Evolutionary conservation across 2,797 vertebrate genomes (phyloP).

Genomic region (Spondyliosoma cantharus): DNA sequence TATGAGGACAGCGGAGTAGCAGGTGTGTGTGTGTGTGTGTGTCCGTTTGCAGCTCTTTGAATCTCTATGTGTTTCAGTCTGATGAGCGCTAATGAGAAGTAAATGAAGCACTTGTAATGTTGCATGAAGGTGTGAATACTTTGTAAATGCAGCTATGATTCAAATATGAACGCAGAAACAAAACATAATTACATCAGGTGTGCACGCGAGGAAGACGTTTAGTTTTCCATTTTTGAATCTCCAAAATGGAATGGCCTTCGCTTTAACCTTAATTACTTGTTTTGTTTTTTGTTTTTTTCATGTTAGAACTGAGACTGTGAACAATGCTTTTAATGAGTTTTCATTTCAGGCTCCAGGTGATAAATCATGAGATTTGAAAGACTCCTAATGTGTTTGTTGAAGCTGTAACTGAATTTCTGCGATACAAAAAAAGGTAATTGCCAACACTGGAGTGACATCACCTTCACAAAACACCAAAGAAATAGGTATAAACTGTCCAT

Average conservation of each 20-base stretch:
- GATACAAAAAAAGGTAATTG: not conserved
- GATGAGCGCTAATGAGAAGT: slow-evolving; percentile 68
- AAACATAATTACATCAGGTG: slow-evolving; percentile 46
- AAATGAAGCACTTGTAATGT: slow-evolving; percentile 68
- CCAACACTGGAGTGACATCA: not conserved
- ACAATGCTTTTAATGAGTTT: slow-evolving; percentile 16
- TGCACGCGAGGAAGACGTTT: slow-evolving; percentile 5
- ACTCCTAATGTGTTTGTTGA: slow-evolving; percentile 9
- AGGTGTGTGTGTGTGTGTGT: slow-evolving; percentile 25
- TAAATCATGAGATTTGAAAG: slow-evolving; percentile 18
- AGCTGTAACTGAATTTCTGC: not conserved
- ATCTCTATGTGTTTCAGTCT: slow-evolving; percentile 51
- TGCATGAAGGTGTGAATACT: slow-evolving; percentile 37
- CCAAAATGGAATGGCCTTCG: not conserved
- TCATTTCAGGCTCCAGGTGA: slow-evolving; percentile 4
- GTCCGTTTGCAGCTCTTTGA: not conserved
- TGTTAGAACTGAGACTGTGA: slow-evolving; percentile 7
- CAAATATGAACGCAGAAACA: slow-evolving; percentile 45
- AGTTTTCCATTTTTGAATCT: not conserved
- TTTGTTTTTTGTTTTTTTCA: not conserved
- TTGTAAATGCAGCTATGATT: slow-evolving; percentile 46
- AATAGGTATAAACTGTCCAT: not conserved
- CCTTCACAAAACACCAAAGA: not conserved
- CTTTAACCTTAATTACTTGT: not conserved
- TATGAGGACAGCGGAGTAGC: slow-evolving; percentile 25